phyloP scores from a whole-genome alignment of 2,113 vertebrate genomes.

The Hemiprocne comata region DNA sequence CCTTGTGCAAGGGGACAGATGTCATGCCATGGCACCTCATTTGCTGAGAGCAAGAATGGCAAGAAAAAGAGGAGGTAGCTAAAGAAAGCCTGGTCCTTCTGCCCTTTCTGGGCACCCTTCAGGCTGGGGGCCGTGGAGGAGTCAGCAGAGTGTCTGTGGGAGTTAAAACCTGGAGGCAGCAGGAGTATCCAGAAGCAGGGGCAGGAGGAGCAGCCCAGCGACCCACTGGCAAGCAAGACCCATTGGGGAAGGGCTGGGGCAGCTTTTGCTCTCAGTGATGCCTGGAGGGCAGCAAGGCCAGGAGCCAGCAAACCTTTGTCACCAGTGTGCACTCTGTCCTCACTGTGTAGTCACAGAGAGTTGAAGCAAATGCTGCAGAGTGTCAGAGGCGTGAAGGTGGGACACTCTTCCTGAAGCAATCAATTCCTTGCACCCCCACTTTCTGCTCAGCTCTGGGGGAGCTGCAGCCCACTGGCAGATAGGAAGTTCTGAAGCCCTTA shows the following conservation, averaged over 20 bases:
- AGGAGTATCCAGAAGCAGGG: background rate
- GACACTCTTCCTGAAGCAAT: background rate
- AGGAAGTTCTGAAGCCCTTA: background rate
- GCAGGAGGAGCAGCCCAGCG: background rate
- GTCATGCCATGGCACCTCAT: fast-evolving
- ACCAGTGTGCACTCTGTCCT: background rate
- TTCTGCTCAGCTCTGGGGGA: background rate
- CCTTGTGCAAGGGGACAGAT: background rate
- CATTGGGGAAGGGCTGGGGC: background rate
- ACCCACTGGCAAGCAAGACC: background rate
- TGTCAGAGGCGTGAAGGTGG: fast-evolving
- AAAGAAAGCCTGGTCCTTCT: background rate
- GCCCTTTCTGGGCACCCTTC: background rate
- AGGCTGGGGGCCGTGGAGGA: background rate
- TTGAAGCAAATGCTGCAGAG: background rate
- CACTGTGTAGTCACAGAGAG: fast-evolving
- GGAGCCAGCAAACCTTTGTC: background rate
- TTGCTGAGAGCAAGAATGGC: background rate
- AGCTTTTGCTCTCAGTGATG: background rate
- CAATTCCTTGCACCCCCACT: background rate
- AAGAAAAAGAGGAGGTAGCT: background rate
- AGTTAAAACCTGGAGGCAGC: background rate
- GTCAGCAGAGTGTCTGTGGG: background rate
- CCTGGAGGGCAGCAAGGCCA: background rate
- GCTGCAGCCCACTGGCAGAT: background rate